Base-by-base conservation (phyloP, 1,140 invertebrate species). In the Scaptomyza pallida region DNA sequence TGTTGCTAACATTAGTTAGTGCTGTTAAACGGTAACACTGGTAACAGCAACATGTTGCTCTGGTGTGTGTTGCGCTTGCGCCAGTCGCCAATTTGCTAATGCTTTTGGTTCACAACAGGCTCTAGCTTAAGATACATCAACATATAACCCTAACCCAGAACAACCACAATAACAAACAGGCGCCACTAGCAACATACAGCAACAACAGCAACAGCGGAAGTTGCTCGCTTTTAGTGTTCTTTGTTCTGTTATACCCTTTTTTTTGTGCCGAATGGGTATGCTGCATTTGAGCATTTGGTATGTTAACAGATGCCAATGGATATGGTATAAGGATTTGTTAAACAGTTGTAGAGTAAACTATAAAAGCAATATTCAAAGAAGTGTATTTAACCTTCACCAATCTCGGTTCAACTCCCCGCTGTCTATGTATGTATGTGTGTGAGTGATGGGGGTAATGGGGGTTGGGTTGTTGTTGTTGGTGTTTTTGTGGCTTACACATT, bases 221-320 rank as follows among this genome's bases (percentile, higher is more conserved):
- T 62, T 57, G 17, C 45, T 48, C 57, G 55, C 72, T 59, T 79
- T 75, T 59, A 72, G 70, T 68, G 79, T 78, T 85, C 16, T 35
- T 26, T 16, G 30, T 35, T n/a, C n/a, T n/a, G 5, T 6, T 5
- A n/a, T n/a, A 19, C 10, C 30, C 10, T 13, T 30, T 30, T 21
- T 12, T n/a, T n/a, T n/a, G n/a, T n/a, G 17, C 50, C 0, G 10
- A 37, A 12, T 37, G 17, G 12, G 33, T 21, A 37, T 52, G n/a
- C 12, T 2, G 3, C n/a, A 8, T 35, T 15, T 21, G 8, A 12
- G 2, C 33, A 52, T 13, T 2, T 9, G 1, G 26, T 5, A 17
- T 30, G 17, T 33, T 16, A 21, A 21, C 2, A n/a, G n/a, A n/a
- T n/a, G n/a, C n/a, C n/a, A n/a, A n/a, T n/a, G n/a, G n/a, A n/a